phyloP scores from a whole-genome alignment of 2,797 vertebrate genomes.

The Coracias cyanogaster region DNA sequence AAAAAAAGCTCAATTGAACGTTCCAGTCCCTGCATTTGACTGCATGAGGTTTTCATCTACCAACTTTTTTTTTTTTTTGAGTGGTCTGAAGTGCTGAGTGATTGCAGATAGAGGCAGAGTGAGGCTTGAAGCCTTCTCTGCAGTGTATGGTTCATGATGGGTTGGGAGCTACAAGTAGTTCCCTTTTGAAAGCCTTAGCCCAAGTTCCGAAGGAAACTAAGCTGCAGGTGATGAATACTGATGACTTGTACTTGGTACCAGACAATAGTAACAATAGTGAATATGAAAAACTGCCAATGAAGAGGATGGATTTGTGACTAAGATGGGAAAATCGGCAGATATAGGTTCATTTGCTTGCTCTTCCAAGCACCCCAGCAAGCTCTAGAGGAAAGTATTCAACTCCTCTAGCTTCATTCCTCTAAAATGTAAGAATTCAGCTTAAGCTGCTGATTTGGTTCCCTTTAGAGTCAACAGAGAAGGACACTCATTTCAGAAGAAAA shows the following conservation, averaged over 20 bases:
- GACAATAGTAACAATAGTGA: slow-evolving; percentile 49
- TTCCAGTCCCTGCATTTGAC: slow-evolving; percentile 27
- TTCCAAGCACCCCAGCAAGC: not conserved
- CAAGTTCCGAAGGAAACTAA: slow-evolving; percentile 59
- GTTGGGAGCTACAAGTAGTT: slow-evolving; percentile 41
- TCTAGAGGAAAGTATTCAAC: not conserved
- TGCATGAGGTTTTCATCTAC: not conserved
- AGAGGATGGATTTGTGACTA: slow-evolving; percentile 40
- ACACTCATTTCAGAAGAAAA: not conserved
- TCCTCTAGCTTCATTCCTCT: not conserved
- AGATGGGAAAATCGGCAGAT: slow-evolving; percentile 31
- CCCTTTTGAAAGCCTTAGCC: slow-evolving; percentile 42
- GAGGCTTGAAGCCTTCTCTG: slow-evolving; percentile 42
- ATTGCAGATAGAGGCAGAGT: slow-evolving; percentile 31
- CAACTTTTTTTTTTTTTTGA: not conserved
- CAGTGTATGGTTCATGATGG: slow-evolving; percentile 17
- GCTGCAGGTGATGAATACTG: slow-evolving; percentile 56
- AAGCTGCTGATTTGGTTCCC: not conserved
- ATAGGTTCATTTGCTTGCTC: not conserved
- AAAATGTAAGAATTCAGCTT: not conserved
- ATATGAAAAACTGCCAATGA: slow-evolving; percentile 50
- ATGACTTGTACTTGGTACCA: slow-evolving; percentile 47
- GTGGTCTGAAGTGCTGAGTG: slow-evolving; percentile 51
- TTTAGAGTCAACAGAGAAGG: not conserved
- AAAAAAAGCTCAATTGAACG: slow-evolving; percentile 33